Base-by-base conservation (phyloP, 2,113 vertebrate species). In the Isurus oxyrinchus region DNA sequence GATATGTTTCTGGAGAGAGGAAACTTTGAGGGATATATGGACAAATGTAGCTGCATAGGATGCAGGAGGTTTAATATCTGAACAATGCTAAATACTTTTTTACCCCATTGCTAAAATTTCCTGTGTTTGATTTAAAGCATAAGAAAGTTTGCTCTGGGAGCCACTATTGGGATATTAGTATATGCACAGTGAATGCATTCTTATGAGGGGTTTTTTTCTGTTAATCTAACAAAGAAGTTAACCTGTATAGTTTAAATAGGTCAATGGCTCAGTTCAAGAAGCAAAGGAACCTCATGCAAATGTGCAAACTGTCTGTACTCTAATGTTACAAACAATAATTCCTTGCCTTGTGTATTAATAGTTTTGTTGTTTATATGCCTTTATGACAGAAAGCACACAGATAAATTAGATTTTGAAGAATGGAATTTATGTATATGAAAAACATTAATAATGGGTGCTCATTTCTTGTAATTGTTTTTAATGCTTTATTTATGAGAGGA, bases 391-490 rank as follows among this genome's bases (percentile, higher is more conserved):
- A 91, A 59, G 27, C 88, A n/a, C 55, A 59, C 13, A 91, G 55
- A 57, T 25, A 90, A 25, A 55, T 27, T 55, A 59, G 88, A 91
- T 13, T 59, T 91, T 59, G 88, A 59, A 91, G 88, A 35, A 91
- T 35, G n/a, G 55, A 91, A 59, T 91, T 59, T 59, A 91, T 90
- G 57, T 31, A 59, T 31, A 16, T 16, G 16, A 91, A 16, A 59
- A 59, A 35, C 88, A 59, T 59, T 91, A 91, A 57, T 59, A 59
- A 91, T 59, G 88, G 27, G 88, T 91, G 35, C 59, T 31, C 19
- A 72, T 53, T 55, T 95, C 94, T 72, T 76, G 44, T 95, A 27
- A 49, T 72, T 72, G 23, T 76, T 95, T 95, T 95, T 69, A 69
- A 72, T 72, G 67, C 23, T 72, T 72, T 72, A 72, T 94, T 94